A percentile compares a stretch with the other conserved stretches of the same genome.
phyloP scores from a whole-genome alignment of 2,888 invertebrate genomes.

The Athalia cordata region DNA sequence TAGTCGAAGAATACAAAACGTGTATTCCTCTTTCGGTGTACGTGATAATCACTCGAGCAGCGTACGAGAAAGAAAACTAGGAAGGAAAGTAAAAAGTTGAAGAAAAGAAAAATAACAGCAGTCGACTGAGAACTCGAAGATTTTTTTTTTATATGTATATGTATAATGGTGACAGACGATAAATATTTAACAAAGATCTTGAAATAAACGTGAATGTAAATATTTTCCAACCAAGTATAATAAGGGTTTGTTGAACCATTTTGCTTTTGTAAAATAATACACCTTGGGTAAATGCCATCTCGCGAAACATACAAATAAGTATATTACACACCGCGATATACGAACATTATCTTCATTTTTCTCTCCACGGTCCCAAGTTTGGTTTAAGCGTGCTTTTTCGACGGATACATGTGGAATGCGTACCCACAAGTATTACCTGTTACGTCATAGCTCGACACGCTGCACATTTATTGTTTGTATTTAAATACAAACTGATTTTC shows the following conservation, averaged over 20 bases:
- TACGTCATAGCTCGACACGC: conserved; percentile 37
- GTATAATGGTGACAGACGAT: conserved; percentile 12
- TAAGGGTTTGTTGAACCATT: conserved; percentile 32
- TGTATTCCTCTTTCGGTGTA: too few relatives aligned
- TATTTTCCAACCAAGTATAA: conserved; percentile 25
- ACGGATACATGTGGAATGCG: conserved; percentile 16
- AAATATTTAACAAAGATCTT: conserved; percentile 34
- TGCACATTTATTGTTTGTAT: conserved; percentile 14
- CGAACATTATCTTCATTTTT: conserved; percentile 16
- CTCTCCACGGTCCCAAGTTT: too few relatives aligned
- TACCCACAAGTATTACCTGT: conserved; percentile 6
- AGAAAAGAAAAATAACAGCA: background rate
- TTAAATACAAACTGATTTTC: background rate
- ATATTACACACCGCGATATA: background rate
- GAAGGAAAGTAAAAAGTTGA: background rate
- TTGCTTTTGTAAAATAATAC: conserved; percentile 22
- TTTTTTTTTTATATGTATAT: background rate
- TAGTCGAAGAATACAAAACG: too few relatives aligned
- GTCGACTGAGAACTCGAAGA: background rate
- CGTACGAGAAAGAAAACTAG: too few relatives aligned
- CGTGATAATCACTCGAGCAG: too few relatives aligned
- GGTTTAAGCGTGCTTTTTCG: background rate
- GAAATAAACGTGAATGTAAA: conserved; percentile 34
- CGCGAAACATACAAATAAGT: background rate
- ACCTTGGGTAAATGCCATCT: conserved; percentile 19